Base-by-base conservation (phyloP, 2,113 vertebrate species). In the Pedionomus torquatus region DNA sequence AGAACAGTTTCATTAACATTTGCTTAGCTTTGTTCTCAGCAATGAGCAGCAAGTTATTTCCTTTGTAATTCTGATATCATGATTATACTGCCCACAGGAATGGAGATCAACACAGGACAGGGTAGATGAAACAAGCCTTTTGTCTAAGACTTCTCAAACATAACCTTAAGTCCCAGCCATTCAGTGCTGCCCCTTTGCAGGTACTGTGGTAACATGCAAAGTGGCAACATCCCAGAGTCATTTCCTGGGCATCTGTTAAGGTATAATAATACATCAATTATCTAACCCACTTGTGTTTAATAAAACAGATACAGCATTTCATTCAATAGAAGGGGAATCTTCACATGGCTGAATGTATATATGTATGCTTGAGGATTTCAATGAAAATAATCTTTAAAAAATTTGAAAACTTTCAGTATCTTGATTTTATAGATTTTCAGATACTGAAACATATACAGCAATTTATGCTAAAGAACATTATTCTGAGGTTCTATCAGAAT, bases 221-320 rank as follows among this genome's bases (percentile, higher is more conserved):
- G 48, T 35, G 10, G 16, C 33, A 81, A 74, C n/a, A 74, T 33
- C 64, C 46, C 11, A 2, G 46, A 95, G 20, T 46, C 10, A 64
- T 76, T 70, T 93, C 87, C 87, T 87, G 35, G 82, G 61, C 57
- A 65, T 79, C 60, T 89, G 76, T 69, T 89, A 55, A 91, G 43
- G 46, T 74, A 39, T 37, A 81, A 70, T 43, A 65, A 69, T 48
- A 44, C 30, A 41, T 54, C 64, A 64, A 21, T 69, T 68, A 81
- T 30, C 83, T 74, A 70, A 65, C 41, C 60, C 0, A 0, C 33
- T 44, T 66, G 60, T 60, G 37, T 26, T 90, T 81, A 65, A 81
- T 66, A 81, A 18, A 83, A 81, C 17, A 74, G 63, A 74, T 90
- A 65, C 9, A 75, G 78, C 4, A 7, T 61, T 54, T 83, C 2